Evolutionary conservation across 64 coral and sea anemone genomes (phyloP).

Genomic region (Trachythela sp.): DNA sequence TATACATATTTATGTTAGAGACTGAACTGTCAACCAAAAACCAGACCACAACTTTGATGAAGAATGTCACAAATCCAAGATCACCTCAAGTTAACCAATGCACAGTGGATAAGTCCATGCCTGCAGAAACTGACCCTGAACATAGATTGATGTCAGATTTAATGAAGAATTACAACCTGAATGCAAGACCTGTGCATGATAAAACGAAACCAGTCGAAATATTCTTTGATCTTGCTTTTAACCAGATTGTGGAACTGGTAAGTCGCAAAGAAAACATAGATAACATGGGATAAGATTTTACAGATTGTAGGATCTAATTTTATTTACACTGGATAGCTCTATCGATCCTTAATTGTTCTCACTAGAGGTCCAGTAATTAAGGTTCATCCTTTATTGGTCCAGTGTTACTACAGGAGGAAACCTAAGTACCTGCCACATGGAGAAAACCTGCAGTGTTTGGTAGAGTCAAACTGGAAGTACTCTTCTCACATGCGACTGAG

Average conservation of each 20-base stretch:
- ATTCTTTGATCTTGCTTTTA: slow-evolving; percentile 55
- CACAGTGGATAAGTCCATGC: neutral
- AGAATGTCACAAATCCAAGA: neutral
- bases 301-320: no score
- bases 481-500: no score
- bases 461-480: no score
- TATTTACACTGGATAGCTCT: no score
- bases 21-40: neutral
- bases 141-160: slow-evolving; percentile 41
- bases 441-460: no score
- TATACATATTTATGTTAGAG: no score
- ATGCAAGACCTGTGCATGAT: slow-evolving; percentile 58
- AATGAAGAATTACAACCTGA: slow-evolving; percentile 37
- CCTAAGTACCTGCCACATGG: no score
- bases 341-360: no score
- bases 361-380: no score
- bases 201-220: slow-evolving; percentile 52
- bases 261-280: neutral
- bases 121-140: slow-evolving; percentile 21
- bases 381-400: no score
- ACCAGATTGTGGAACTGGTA: slow-evolving; percentile 66
- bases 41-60: neutral
- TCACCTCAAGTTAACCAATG: neutral
- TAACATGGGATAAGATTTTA: no score
- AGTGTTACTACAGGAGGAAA: no score